phyloP scores from a whole-genome alignment of 2,888 invertebrate genomes.

The Bedellia somnulentella region DNA sequence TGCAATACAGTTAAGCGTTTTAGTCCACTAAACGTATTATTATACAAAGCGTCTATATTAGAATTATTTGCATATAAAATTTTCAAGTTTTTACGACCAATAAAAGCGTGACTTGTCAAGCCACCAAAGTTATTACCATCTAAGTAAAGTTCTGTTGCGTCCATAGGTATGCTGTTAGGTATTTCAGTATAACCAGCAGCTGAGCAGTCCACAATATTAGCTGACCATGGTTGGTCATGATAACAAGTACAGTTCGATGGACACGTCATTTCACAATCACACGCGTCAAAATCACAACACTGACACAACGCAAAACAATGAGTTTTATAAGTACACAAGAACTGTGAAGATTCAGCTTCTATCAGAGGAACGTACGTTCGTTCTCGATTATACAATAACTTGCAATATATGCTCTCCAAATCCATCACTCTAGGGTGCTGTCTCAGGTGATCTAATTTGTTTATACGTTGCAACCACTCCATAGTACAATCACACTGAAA shows the following conservation, averaged over 20 bases:
- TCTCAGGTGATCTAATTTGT: constrained; percentile 77
- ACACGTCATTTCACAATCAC: constrained; percentile 97
- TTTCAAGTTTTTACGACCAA: constrained; percentile 87
- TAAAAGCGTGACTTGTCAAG: constrained; percentile 85
- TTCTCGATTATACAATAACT: constrained; percentile 81
- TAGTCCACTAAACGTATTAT: constrained; percentile 89
- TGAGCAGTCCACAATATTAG: constrained; percentile 91
- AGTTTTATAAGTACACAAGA: constrained; percentile 88
- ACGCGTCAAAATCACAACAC: constrained; percentile 95
- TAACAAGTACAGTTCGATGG: constrained; percentile 93
- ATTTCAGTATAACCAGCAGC: constrained; percentile 78
- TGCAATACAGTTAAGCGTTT: constrained; percentile 78
- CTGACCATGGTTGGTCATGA: constrained; percentile 91
- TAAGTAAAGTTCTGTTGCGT: constrained; percentile 91
- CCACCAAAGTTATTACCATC: constrained; percentile 90
- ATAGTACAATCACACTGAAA: constrained; percentile 94
- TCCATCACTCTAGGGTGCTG: constrained; percentile 92
- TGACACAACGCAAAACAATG: constrained; percentile 94
- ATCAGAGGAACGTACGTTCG: constrained; percentile 82
- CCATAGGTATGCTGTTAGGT: constrained; percentile 90
- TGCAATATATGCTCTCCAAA: constrained; percentile 86
- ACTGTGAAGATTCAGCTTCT: constrained; percentile 86
- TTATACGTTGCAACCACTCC: constrained; percentile 93
- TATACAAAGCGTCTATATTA: constrained; percentile 80
- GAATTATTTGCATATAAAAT: constrained; percentile 88